Evolutionary conservation across 2,797 vertebrate genomes (phyloP).

Genomic region (Gallinago nigripennis): DNA sequence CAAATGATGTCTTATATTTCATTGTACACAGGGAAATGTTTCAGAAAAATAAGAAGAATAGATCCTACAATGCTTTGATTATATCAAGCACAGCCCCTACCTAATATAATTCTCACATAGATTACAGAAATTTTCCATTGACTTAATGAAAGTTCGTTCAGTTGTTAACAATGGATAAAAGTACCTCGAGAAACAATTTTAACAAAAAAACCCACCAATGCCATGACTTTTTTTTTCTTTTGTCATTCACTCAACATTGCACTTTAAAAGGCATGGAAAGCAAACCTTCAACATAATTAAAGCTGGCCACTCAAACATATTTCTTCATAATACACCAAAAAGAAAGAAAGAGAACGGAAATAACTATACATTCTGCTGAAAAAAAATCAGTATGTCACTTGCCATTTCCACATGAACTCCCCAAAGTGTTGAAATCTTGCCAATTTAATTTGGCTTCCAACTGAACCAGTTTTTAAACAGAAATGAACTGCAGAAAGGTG

Average conservation of each 20-base stretch:
- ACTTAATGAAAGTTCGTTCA: background rate
- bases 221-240: background rate
- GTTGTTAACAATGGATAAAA: background rate
- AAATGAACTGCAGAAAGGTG: background rate
- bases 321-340: background rate
- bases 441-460: background rate
- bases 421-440: background rate
- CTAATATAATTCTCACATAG: background rate
- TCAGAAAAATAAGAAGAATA: background rate
- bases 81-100: background rate
- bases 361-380: background rate
- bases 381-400: background rate
- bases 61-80: background rate
- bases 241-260: background rate
- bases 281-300: background rate
- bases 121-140: background rate
- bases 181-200: background rate
- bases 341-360: background rate
- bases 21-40: background rate
- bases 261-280: background rate
- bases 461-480: background rate
- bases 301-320: background rate
- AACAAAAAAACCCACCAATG: background rate
- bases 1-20: background rate
- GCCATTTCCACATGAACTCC: background rate